A percentile compares a stretch with the other conserved stretches of the same genome.
phyloP scores from a whole-genome alignment of 2,888 invertebrate species.

The Hymenopus coronatus region DNA sequence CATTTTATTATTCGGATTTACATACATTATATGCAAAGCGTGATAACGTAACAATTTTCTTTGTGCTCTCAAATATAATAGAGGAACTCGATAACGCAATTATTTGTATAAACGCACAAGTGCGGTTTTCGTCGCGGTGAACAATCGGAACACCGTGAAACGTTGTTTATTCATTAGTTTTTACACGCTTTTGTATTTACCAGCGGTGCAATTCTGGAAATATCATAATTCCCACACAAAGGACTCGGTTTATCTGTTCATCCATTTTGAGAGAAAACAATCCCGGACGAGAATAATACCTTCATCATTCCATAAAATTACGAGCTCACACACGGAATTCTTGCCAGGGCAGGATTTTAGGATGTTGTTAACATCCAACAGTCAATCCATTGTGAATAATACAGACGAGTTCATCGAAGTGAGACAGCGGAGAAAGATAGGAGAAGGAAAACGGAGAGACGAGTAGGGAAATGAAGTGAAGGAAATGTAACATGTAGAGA shows the following conservation, averaged over 20 bases:
- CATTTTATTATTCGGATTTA: too few relatives aligned
- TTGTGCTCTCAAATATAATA: not conserved
- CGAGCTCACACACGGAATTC: not conserved
- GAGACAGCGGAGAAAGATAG: not conserved
- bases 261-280: not conserved
- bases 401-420: not conserved
- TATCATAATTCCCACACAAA: not conserved
- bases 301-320: not conserved
- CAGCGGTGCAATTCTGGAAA: not conserved
- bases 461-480: constrained; percentile 1
- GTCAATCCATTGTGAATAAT: not conserved
- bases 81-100: not conserved
- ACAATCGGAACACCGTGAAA: not conserved
- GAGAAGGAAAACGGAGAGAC: not conserved
- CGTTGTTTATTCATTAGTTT: not conserved
- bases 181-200: not conserved
- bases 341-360: not conserved
- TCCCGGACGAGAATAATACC: not conserved
- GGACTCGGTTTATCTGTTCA: not conserved
- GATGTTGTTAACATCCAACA: not conserved
- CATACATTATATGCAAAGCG: not conserved
- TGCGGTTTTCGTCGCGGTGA: not conserved
- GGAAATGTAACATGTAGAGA: not conserved
- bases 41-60: not conserved
- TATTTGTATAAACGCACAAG: not conserved